A percentile compares a stretch with the other conserved stretches of the same genome.
Evolutionary conservation across 1,140 invertebrate genomes (phyloP).

Genomic region (Drosophila truncata): DNA sequence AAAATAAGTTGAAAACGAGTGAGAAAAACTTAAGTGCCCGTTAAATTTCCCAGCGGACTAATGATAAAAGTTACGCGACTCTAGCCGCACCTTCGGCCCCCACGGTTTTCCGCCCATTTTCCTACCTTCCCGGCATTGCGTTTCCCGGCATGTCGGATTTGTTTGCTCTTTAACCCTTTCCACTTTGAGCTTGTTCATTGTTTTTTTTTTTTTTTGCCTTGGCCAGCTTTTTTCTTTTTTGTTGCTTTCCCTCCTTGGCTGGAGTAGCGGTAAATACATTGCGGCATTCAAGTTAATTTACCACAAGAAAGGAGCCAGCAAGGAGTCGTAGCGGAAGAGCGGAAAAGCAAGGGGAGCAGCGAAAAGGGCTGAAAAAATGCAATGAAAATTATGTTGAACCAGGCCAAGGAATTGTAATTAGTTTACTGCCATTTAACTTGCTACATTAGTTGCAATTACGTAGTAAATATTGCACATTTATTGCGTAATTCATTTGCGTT

Average conservation of each 20-base stretch:
- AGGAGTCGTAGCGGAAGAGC: constrained; percentile 20
- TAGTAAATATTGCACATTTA: constrained; percentile 54
- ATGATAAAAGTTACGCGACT: constrained; percentile 82
- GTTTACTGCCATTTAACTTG: constrained; percentile 74
- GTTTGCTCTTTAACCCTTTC: constrained; percentile 65
- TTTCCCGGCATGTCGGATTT: constrained; percentile 48
- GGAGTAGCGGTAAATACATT: constrained; percentile 77
- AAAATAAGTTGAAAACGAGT: constrained; percentile 77
- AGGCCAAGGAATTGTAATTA: constrained; percentile 60
- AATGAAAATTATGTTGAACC: constrained; percentile 55
- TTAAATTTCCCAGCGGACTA: constrained; percentile 82
- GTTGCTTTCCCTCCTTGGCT: constrained; percentile 33
- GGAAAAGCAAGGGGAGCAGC: background rate
- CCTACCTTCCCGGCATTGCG: constrained; percentile 30
- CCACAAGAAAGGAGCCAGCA: constrained; percentile 61
- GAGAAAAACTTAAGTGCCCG: constrained; percentile 80
- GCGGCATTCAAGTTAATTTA: constrained; percentile 80
- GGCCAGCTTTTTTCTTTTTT: constrained; percentile 32
- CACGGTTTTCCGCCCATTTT: constrained; percentile 25
- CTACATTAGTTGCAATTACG: constrained; percentile 66
- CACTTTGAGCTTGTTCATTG: constrained; percentile 34
- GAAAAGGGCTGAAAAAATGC: constrained; percentile 30
- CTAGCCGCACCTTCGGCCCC: constrained; percentile 22
- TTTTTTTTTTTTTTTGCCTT: constrained; percentile 32
- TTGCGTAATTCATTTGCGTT: constrained; percentile 30